Base-by-base conservation (phyloP, 1,140 invertebrate genomes). In the Probaryconus sp. region DNA sequence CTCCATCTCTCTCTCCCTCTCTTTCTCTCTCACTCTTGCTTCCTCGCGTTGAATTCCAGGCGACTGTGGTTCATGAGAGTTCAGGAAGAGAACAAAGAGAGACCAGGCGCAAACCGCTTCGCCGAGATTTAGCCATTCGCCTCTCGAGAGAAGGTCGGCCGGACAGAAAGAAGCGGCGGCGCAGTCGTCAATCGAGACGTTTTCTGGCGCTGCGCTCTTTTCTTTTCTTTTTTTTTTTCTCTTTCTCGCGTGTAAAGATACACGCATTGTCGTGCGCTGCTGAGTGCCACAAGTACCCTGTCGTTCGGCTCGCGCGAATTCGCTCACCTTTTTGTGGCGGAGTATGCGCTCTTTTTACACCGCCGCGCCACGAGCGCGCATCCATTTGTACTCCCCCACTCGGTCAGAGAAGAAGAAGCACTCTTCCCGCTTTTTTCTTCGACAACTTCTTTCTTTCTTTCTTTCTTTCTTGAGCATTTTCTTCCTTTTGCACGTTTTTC, bases 61-160 rank as follows among this genome's bases (percentile, higher is more conserved):
- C 69, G 43, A 51, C 60, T 61, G 28, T 71, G 67, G 74, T 74
- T 74, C 75, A 72, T 68, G 72, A 72, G 76, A 77, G 71, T 77
- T 77, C 64, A 73, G 56, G 55, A 68, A 76, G 47, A 76, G 51
- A 65, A 70, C 67, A 76, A 70, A 65, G 67, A 70, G 65, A 75
- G 65, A 53, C 72, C 58, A 61, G 42, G 58, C 53, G 40, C 28
- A 40, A 48, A 64, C 40, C 50, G 38, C 61, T 63, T n/a, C 31
- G 48, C 53, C 16, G 56, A 67, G 63, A 68, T 74, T 74, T 68
- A 63, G 67, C 67, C 48, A 38, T 60, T 56, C 55, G 47, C 31
- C 21, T 13, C 55, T 24, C 18, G 9, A 37, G 26, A 35, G 38
- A 24, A 60, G 45, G 48, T 56, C 30, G 40, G 43, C 21, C 21